Base-by-base conservation (phyloP, 2,113 vertebrate genomes). In the Crotalus tigris region DNA sequence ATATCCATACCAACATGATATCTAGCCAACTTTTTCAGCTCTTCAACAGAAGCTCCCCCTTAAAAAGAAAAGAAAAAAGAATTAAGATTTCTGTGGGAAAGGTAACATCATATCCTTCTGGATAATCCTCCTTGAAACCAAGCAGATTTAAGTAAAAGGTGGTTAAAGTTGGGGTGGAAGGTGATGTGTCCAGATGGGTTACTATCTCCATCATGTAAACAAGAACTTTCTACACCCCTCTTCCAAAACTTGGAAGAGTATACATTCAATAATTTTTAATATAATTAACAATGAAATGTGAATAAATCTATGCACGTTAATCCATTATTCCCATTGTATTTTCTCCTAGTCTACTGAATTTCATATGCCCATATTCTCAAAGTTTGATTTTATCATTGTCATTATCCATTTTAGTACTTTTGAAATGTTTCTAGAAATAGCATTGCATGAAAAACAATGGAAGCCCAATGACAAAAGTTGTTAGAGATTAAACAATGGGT, bases 1-100 rank as follows among this genome's bases (percentile, higher is more conserved):
- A 97, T 92, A 29, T 97, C 96, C 97, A 98, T 97, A 81, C 94
- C 89, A 55, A 93, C 1, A 0, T 95, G 92, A 0, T 92, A n/a
- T 24, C 87, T 44, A 17, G 95, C 96, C 95, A 98, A 75, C 0
- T 24, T 51, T 51, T 92, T 95, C 89, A 98, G 95, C 46, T 98
- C 97, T 23, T 96, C 90, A 26, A 69, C 94, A 0, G 96, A 94
- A 92, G 97, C 97, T 12, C 98, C 98, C 7, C 97, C 98, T 98
- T 69, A 92, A 69, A 0, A 3, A 19, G 0, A 10, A 85, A 12
- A 33, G 58, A 11, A 11, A 55, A 85, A 9, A 44, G 24, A 23
- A 15, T 19, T 15, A 90, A 46, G 13, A 90, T 24, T 13, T 39
- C 33, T 91, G 64, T 55, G 64, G 15, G 21, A 54, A 39, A 85